Evolutionary conservation across 2,113 vertebrate species (phyloP).

Genomic region (Corydoras sp.): DNA sequence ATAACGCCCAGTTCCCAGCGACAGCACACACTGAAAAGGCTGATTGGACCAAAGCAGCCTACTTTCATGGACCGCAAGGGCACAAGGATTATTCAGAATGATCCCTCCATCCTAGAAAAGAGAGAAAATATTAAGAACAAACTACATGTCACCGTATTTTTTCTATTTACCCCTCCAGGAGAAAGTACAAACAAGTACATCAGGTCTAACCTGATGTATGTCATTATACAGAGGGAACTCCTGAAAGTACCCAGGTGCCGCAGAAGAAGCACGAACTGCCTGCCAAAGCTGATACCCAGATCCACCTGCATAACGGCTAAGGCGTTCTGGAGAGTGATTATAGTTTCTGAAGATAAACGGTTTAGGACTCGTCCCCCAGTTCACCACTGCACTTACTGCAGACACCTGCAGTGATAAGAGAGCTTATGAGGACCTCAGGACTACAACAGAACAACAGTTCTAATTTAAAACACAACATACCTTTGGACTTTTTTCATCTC

Average conservation of each 20-base stretch:
- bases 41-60: constrained; percentile 65
- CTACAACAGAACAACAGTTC: background rate
- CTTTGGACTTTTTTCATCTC: constrained; percentile 59
- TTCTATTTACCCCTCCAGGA: too few relatives aligned
- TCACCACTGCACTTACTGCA: constrained; percentile 68
- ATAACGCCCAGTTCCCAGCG: constrained; percentile 66
- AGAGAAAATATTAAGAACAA: constrained; percentile 14
- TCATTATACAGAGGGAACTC: constrained; percentile 62
- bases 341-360: constrained; percentile 69
- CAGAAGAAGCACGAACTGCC: constrained; percentile 67
- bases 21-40: constrained; percentile 67
- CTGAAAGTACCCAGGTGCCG: constrained; percentile 67
- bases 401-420: constrained; percentile 54
- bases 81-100: constrained; percentile 67
- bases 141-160: background rate
- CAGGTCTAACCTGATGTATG: constrained; percentile 65
- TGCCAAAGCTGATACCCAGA: constrained; percentile 63
- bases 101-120: constrained; percentile 63
- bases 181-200: too few relatives aligned
- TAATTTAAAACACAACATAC: constrained; percentile 38
- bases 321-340: constrained; percentile 60
- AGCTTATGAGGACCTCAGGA: background rate
- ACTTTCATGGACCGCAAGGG: constrained; percentile 66
- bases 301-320: constrained; percentile 62
- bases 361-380: constrained; percentile 66